Evolutionary conservation across 2,113 vertebrate species (phyloP), one percentile per base, ranked within the genome.

Genomic region (Struthio camelus): DNA sequence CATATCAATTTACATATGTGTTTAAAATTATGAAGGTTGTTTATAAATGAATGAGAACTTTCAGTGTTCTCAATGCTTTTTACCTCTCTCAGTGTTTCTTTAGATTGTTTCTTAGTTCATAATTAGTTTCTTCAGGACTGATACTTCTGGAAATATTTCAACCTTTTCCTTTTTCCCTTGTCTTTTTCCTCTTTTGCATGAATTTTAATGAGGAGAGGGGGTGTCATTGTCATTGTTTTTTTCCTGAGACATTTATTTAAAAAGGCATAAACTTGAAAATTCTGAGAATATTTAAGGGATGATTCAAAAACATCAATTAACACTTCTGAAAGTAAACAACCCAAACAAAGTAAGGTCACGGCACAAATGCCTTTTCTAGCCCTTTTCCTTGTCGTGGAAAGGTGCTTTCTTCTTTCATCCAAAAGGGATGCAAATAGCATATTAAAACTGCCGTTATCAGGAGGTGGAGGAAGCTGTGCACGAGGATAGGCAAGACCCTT

Each of bases 11-110:
- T 79, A 40, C 53, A 65, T 7, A 18, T 20, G 9, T 87, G 7
- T 80, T 94, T 87, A 62, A 85, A 93, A 58, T 54, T 50, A 51
- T 69, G 65, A 42, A 64, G 34, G 40, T 14, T 58, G 75, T 91
- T 85, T 96, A 85, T 81, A 67, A 85, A 85, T 80, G 56, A 59
- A 59, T 59, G 56, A 59, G 56, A 59, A 71, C 61, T 85, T 96
- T 58, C 64, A 42, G 27, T 77, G 50, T 77, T 71, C n/a, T 59
- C 30, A 32, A n/a, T 70, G 8, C 87, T 89, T 80, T 93, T n/a
- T 85, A 56, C 46, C 16, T 91, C 40, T 64, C 34, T 85, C 51
- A 89, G 54, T 0, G 1, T 32, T 94, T 16, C 17, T 10, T 89
- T 89, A 72, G 36, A 51, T 56, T 0, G 79, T 87, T 91, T 85